Percentiles rank a stretch among this genome's conserved stretches.
phyloP scores from a whole-genome alignment of 2,888 invertebrate species.

The Galeruca laticollis region DNA sequence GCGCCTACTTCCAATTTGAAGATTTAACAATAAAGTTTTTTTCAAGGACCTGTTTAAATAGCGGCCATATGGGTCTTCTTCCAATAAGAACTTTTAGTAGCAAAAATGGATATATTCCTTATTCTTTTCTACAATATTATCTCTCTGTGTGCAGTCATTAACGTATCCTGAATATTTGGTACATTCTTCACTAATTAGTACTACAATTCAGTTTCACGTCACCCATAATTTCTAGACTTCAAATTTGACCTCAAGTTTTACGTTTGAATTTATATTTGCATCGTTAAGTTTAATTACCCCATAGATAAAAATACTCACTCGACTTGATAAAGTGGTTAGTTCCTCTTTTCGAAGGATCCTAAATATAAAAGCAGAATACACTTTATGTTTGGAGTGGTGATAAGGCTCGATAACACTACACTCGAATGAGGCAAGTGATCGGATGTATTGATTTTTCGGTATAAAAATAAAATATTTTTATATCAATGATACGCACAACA shows the following conservation, averaged over 20 bases:
- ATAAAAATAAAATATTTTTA: constrained; percentile 6
- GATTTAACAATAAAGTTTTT: no score
- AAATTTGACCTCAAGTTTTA: constrained; percentile 2
- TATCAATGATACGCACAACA: constrained; percentile 8
- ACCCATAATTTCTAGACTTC: neutral
- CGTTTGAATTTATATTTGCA: neutral
- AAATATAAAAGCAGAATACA: constrained; percentile 42
- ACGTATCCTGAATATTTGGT: no score
- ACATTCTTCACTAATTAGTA: no score
- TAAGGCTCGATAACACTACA: constrained; percentile 24
- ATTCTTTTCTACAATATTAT: no score
- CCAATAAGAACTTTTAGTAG: no score
- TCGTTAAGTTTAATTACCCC: constrained; percentile 12
- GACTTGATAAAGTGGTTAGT: constrained; percentile 42
- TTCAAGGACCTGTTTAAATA: no score
- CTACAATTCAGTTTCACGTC: no score
- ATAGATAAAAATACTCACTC: constrained; percentile 29
- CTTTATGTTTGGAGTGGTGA: constrained; percentile 29
- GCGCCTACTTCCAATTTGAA: no score
- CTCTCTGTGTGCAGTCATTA: no score
- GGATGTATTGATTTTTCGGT: constrained; percentile 28
- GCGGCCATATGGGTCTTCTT: no score
- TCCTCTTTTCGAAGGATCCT: constrained; percentile 39
- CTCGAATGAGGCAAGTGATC: constrained; percentile 21
- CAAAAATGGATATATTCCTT: no score